Evolutionary conservation across 2,113 vertebrate genomes (phyloP).

Genomic region (Apodemus speciosus): DNA sequence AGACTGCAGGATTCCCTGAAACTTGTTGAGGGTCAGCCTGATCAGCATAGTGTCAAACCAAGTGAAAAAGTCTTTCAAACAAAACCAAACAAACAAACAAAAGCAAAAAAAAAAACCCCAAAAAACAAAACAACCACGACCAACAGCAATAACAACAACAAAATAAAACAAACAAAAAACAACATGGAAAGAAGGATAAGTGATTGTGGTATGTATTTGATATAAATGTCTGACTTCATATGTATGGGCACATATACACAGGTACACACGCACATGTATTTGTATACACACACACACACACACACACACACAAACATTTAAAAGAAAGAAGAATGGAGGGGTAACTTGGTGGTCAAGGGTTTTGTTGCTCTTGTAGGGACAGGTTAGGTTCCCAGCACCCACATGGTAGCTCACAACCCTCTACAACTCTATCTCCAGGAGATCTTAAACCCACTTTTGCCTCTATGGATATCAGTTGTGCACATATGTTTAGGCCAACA

Average conservation of each 20-base stretch:
- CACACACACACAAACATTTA: too few species aligned
- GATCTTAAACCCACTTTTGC: not conserved
- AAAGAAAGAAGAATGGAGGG: not conserved
- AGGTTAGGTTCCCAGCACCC: not conserved
- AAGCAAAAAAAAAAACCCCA: too few species aligned
- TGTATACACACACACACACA: not conserved
- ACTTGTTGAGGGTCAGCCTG: not conserved
- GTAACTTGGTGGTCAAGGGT: not conserved
- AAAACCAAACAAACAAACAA: too few species aligned
- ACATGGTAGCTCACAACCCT: not conserved
- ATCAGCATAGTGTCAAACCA: not conserved
- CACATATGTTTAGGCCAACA: not conserved
- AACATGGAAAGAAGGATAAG: not conserved
- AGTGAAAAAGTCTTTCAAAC: not conserved
- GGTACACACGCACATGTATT: not conserved
- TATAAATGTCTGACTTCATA: not conserved
- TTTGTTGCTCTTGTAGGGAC: not conserved
- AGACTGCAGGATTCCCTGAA: not conserved
- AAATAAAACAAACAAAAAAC: too few species aligned
- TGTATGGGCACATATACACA: not conserved
- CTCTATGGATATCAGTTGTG: not conserved
- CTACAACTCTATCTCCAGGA: not conserved
- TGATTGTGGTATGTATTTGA: not conserved
- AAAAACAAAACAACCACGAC: too few species aligned
- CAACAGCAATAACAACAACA: too few species aligned